Evolutionary conservation across 1,140 invertebrate genomes (phyloP), one percentile per base, ranked within the genome.

Genomic region (Apis mellifera): DNA sequence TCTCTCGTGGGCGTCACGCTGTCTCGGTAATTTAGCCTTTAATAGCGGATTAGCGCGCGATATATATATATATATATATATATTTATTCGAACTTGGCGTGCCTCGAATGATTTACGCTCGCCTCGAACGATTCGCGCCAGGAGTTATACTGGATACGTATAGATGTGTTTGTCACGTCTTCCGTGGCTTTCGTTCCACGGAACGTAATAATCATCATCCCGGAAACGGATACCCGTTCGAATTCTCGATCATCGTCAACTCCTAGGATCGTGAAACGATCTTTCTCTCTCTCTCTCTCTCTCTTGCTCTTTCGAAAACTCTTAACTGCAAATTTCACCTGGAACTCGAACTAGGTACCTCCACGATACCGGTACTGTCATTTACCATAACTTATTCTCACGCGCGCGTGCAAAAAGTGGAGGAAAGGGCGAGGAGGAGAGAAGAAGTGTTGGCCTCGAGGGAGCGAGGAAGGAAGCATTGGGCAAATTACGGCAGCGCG

Each of bases 21-120:
- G 54, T 42, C 69, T 82, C 88, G 78, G 89, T 91, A 90, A 91
- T 90, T 92, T 89, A 85, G 89, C 80, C 82, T 90, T 91, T 89
- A 90, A 92, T 89, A 70, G 77, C 88, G 88, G 90, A 91, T 92
- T 91, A 91, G 91, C 86, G 78, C 48, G 76, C 70, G 84, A 77
- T 89, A 89, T 54, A 17, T 17, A 54, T 12, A 54, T 13, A 17
- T 32, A 32, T 32, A 77, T 89, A 42, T 13, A 17, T 54, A 62
- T 88, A 89, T 90, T 92, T 90, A 90, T 90, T 83, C 83, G 82
- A 73, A 52, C 59, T 13, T 52, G 54, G 72, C 76, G 79, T 84
- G 77, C 84, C 71, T 60, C 74, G 79, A 74, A 84, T 90, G 89
- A 90, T 91, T 89, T 90, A 90, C 69, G 62, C 64, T 42, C 68